Percentiles rank a stretch among this genome's conserved stretches.
Evolutionary conservation across 2,888 invertebrate species (phyloP).

Genomic region (Crocallis elinguaria): DNA sequence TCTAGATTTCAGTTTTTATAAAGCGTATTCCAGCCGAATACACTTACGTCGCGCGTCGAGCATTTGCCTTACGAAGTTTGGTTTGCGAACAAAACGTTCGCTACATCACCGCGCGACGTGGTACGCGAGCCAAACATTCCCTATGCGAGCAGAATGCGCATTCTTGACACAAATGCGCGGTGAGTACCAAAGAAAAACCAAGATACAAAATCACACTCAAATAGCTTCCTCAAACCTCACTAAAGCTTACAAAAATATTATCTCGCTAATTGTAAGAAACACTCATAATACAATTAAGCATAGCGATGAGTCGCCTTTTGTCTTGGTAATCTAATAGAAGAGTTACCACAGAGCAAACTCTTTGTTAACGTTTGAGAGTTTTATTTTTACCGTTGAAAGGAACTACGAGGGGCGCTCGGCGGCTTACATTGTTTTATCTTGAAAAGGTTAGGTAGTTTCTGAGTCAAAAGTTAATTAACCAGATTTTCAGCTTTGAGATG

Average conservation of each 20-base stretch:
- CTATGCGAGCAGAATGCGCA: no score
- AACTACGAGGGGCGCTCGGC: constrained; percentile 32
- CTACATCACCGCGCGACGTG: no score
- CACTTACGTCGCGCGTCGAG: no score
- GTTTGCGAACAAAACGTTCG: no score
- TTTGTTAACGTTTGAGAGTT: constrained; percentile 54
- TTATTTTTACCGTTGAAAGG: constrained; percentile 46
- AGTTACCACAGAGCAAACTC: constrained; percentile 37
- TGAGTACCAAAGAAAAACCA: constrained; percentile 31
- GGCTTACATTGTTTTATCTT: constrained; percentile 37
- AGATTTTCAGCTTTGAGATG: constrained; percentile 27
- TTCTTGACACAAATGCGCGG: no score
- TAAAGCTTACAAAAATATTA: constrained; percentile 25
- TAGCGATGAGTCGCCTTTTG: constrained; percentile 56
- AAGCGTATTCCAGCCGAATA: no score
- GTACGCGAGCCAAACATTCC: no score
- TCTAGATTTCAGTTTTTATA: no score
- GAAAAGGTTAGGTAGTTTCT: constrained; percentile 36
- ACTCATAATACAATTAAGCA: constrained; percentile 47
- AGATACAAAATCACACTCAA: constrained; percentile 16
- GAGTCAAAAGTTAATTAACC: constrained; percentile 29
- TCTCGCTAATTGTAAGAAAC: constrained; percentile 35
- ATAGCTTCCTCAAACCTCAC: constrained; percentile 23
- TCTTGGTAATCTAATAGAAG: constrained; percentile 68
- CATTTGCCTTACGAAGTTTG: no score